Evolutionary conservation across 2,797 vertebrate species (phyloP).

Genomic region (Prionace glauca): DNA sequence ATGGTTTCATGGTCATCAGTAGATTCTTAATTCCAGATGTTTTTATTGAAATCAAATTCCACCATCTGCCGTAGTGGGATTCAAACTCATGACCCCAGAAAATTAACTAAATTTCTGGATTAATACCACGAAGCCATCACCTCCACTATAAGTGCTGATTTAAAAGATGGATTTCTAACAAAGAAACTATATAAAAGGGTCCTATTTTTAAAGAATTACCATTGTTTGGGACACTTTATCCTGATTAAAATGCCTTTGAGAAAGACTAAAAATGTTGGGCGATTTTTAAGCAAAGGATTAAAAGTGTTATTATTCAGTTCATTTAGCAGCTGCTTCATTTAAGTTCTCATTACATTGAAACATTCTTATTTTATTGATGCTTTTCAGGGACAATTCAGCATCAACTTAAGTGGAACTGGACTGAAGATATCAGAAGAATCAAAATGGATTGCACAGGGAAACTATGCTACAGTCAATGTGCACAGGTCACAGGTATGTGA

Average conservation of each 20-base stretch:
- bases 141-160: not conserved
- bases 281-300: not conserved
- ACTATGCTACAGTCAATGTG: constrained; percentile 77
- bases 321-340: not conserved
- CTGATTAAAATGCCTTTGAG: not conserved
- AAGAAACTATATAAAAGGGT: not conserved
- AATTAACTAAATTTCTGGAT: too few relatives aligned
- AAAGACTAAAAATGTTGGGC: not conserved
- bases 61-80: too few relatives aligned
- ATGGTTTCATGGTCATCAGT: too few relatives aligned
- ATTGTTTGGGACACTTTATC: not conserved
- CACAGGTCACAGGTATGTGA: constrained; percentile 81
- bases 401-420: constrained; percentile 84
- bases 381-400: constrained; percentile 85
- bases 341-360: not conserved
- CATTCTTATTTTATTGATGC: not conserved
- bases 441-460: constrained; percentile 86
- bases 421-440: constrained; percentile 74
- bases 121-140: too few relatives aligned
- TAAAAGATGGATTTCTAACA: not conserved
- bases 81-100: too few relatives aligned
- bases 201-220: not conserved
- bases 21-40: too few relatives aligned
- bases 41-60: too few relatives aligned
- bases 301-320: not conserved